Evolutionary conservation across 2,113 vertebrate species (phyloP).

Genomic region (Lophius piscatorius): DNA sequence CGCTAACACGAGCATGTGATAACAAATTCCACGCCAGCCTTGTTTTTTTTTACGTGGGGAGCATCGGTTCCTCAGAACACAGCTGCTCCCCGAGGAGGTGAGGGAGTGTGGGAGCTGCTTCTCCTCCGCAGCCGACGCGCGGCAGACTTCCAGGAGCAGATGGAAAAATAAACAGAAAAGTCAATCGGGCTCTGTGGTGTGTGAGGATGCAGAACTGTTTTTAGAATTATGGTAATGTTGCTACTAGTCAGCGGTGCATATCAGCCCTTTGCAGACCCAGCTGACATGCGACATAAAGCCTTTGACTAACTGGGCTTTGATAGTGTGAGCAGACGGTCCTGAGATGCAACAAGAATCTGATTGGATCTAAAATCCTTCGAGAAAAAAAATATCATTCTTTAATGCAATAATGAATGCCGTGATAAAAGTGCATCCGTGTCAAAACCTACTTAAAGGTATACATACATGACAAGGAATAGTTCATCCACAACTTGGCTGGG

Average conservation of each 20-base stretch:
- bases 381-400: no score
- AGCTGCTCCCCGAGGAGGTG: slow-evolving; percentile 48
- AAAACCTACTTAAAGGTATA: no score
- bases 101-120: slow-evolving; percentile 37
- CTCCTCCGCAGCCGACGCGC: slow-evolving; percentile 15
- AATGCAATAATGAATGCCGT: no score
- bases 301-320: no score
- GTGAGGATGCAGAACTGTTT: slow-evolving; percentile 53
- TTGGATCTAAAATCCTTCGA: background rate
- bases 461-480: no score
- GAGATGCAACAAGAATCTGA: no score
- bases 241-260: slow-evolving; percentile 32
- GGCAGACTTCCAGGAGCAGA: slow-evolving; percentile 36
- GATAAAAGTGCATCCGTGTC: no score
- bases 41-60: slow-evolving; percentile 18
- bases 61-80: slow-evolving; percentile 34
- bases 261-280: slow-evolving; percentile 27
- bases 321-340: no score
- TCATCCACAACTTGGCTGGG: no score
- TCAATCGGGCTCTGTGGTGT: slow-evolving; percentile 51
- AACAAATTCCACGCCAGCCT: slow-evolving; percentile 23
- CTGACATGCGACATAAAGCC: slow-evolving; percentile 25
- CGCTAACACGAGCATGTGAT: slow-evolving; percentile 15
- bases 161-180: slow-evolving; percentile 61
- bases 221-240: slow-evolving; percentile 53